Evolutionary conservation across 2,797 vertebrate species (phyloP).

Genomic region (Threskiornis aethiopicus): DNA sequence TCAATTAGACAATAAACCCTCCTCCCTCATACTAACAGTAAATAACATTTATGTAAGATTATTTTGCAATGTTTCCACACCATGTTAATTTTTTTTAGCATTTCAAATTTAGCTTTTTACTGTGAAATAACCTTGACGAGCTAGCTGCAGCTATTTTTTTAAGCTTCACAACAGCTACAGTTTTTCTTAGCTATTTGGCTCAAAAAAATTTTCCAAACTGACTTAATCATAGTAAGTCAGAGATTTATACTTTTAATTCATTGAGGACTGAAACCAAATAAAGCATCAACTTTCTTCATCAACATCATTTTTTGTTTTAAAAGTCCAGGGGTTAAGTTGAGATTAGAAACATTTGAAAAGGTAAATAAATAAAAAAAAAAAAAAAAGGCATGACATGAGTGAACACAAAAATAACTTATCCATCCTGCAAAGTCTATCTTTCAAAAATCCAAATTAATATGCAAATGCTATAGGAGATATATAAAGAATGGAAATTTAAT

Average conservation of each 20-base stretch:
- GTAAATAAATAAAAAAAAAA: background rate
- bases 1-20: slow-evolving; percentile 11
- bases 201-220: background rate
- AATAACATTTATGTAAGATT: background rate
- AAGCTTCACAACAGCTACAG: background rate
- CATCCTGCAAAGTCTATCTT: background rate
- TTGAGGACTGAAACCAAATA: background rate
- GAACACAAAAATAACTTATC: background rate
- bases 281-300: background rate
- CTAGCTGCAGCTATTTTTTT: background rate
- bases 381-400: background rate
- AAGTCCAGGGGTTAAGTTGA: background rate
- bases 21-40: background rate
- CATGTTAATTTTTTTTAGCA: background rate
- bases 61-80: background rate
- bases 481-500: background rate
- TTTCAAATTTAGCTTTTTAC: slow-evolving; percentile 28
- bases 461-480: background rate
- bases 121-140: slow-evolving; percentile 15
- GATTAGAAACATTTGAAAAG: background rate
- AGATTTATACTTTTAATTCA: background rate
- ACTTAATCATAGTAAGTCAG: background rate
- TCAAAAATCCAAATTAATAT: background rate
- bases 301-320: background rate
- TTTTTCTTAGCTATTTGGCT: background rate